These are phyloP conservation scores for Labeo rohita DNA, from an alignment of 2,113 vertebrate genomes.

Conservation along the genomic window DNA sequence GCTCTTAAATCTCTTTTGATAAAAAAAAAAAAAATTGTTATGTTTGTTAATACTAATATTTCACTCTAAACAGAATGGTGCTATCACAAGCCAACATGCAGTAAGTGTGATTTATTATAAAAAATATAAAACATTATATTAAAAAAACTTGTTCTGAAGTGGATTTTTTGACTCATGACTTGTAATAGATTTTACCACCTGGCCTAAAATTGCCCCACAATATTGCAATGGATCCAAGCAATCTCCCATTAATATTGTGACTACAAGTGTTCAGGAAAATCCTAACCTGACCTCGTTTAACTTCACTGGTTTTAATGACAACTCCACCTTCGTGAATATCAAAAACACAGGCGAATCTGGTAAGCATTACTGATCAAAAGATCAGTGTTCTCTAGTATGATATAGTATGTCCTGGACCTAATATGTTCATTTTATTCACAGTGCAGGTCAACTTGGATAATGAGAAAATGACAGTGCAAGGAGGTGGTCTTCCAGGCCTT, in stretches of 20 bases:
- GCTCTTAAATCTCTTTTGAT: no score
- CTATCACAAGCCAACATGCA: conserved; percentile 37
- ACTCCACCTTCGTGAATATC: rapidly evolving
- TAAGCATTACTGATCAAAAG: conserved; percentile 5
- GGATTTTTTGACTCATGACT: not conserved
- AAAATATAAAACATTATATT: not conserved
- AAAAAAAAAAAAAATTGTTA: no score
- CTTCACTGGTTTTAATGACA: conserved; percentile 60
- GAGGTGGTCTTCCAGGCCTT: conserved; percentile 63
- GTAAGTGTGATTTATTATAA: conserved; percentile 33
- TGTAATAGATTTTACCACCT: conserved; percentile 40
- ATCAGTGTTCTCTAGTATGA: no score
- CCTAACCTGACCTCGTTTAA: conserved; percentile 54
- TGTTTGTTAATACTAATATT: not conserved
- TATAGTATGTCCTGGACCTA: no score
- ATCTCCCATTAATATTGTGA: conserved; percentile 75
- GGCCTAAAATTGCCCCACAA: not conserved
- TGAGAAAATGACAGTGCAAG: conserved; percentile 58
- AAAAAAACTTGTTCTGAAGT: not conserved
- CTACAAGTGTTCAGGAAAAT: not conserved
- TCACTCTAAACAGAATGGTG: conserved; percentile 39
- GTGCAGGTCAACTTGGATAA: conserved; percentile 58
- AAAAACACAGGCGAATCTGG: not conserved
- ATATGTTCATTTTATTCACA: conserved; percentile 35
- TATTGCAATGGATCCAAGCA: conserved; percentile 68